Evolutionary conservation across 1,140 invertebrate genomes (phyloP), one percentile per base, ranked within the genome.

Genomic region (Diachasmimorpha longicaudata): DNA sequence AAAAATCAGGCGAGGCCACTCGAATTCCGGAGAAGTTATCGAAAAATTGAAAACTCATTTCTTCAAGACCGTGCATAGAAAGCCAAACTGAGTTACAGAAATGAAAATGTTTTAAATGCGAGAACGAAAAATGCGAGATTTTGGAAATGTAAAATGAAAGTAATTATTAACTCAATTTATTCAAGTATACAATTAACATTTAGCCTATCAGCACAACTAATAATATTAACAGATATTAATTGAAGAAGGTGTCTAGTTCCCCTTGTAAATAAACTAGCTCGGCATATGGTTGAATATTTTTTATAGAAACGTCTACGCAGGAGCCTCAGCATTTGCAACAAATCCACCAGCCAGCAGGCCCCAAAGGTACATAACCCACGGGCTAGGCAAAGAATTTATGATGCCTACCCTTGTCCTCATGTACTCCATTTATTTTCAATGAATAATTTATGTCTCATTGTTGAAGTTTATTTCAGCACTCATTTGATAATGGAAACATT

Each of bases 301-400:
- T 89, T 90, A 85, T 91, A 91, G 89, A 91, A 90, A 87, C 90
- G 89, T 81, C 87, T 86, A 72, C 87, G 87, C 87, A 89, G 90
- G 85, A 90, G 87, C 84, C 87, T 91, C 88, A 91, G 91, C 86
- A 88, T 91, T 85, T 88, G 89, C 87, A 89, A 87, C 87, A 91
- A 90, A 87, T 82, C 89, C 80, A 85, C 85, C 83, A 90, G 87
- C 83, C 90, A 89, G 81, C 90, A 89, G 85, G 90, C 90, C 86
- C 87, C 89, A 82, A 91, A 91, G 91, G 91, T 91, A 91, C 84
- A 87, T 78, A 68, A 79, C 70, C 80, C 66, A 69, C 75, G 14
- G 44, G 37, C 69, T 68, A 77, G 73, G 74, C 52, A 63, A 37
- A 16, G 13, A 71, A 48, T 31, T 52, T 19, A 71, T 25, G 13